These are phyloP conservation scores for Dasysyrphus albostriatus DNA, from an alignment of 2,888 invertebrate genomes.

Conservation along the genomic window DNA sequence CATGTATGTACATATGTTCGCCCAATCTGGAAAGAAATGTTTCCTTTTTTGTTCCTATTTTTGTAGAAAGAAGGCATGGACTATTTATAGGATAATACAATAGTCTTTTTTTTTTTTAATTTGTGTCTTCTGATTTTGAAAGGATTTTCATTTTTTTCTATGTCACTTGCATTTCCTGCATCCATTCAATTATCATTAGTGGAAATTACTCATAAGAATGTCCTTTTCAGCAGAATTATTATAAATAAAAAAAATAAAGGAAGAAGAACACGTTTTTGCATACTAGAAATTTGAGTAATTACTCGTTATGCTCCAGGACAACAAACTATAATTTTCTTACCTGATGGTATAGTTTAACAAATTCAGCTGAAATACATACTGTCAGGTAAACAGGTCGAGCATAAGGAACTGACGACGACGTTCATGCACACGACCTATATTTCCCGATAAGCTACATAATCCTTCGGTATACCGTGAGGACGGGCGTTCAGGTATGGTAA, in stretches of 20 bases:
- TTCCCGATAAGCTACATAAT: not conserved
- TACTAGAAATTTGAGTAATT: constrained; percentile 18
- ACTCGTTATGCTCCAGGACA: constrained; percentile 10
- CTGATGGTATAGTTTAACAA: constrained; percentile 22
- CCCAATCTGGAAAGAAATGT: not conserved
- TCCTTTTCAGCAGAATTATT: not conserved
- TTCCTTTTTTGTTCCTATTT: not conserved
- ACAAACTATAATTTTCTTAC: constrained; percentile 14
- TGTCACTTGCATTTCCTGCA: constrained; percentile 27
- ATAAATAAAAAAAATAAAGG: not conserved
- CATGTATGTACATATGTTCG: too few relatives aligned
- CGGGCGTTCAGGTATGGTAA: not conserved
- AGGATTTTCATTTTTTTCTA: constrained; percentile 3
- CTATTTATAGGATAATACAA: constrained; percentile 35
- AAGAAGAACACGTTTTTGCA: constrained; percentile 1
- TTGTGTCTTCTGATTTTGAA: not conserved
- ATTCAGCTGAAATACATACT: constrained; percentile 29
- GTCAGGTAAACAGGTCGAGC: constrained; percentile 54
- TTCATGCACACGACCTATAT: constrained; percentile 59
- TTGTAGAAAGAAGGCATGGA: not conserved
- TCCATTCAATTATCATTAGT: constrained; percentile 25
- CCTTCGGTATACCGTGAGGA: not conserved
- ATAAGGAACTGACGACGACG: constrained; percentile 34
- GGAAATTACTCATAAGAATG: constrained; percentile 6
- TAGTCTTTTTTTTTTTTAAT: not conserved